Evolutionary conservation across 2,888 invertebrate species (phyloP).

Genomic region (Xylophagus ater): DNA sequence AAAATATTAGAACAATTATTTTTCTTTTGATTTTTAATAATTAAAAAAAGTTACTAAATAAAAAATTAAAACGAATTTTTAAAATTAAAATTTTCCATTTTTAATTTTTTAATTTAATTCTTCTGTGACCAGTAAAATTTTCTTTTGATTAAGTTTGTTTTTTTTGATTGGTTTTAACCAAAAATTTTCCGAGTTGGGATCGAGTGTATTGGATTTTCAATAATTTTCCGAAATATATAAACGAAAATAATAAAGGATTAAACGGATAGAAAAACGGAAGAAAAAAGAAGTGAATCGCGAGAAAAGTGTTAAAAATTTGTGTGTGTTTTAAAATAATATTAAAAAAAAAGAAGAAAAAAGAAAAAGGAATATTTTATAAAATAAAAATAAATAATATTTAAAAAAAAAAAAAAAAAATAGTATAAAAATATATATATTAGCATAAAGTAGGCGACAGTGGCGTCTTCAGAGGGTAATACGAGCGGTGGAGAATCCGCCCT

Average conservation of each 20-base stretch:
- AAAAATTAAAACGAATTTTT: conserved; percentile 2
- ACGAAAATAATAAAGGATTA: not conserved
- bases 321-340: conserved; percentile 1
- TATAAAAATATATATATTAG: conserved; percentile 15
- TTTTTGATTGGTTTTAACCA: too few species aligned
- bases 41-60: conserved; percentile 5
- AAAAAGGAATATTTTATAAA: conserved; percentile 6
- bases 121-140: too few species aligned
- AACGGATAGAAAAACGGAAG: not conserved
- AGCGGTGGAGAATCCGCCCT: conserved; percentile 49
- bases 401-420: conserved; percentile 8
- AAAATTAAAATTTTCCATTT: conserved; percentile 18
- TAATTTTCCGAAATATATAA: conserved; percentile 4
- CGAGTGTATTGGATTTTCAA: conserved; percentile 10
- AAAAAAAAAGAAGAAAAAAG: conserved; percentile 11
- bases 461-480: conserved; percentile 37
- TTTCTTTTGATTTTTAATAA: conserved; percentile 14
- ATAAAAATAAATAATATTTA: conserved; percentile 2
- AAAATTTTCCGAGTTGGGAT: too few species aligned
- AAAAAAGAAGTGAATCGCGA: not conserved
- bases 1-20: conserved; percentile 7
- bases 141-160: too few species aligned
- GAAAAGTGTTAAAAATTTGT: not conserved
- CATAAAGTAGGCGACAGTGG: conserved; percentile 39
- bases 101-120: too few species aligned